A percentile compares a stretch with the other conserved stretches of the same genome.
These are phyloP conservation scores for Phortica magna DNA, from an alignment of 2,888 invertebrate species.

Conservation along the genomic window DNA sequence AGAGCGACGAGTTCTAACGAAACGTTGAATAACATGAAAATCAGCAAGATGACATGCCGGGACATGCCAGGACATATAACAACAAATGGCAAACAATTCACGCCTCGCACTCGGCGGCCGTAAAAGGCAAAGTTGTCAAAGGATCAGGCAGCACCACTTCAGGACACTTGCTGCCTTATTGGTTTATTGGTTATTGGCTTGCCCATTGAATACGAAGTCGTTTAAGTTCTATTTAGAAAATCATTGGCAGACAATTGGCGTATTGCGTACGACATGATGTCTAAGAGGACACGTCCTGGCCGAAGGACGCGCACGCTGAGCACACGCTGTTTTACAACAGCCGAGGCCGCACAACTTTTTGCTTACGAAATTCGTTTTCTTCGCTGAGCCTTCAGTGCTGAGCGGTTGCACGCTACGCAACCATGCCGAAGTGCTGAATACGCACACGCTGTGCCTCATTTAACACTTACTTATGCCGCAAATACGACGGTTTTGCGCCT, in stretches of 20 bases:
- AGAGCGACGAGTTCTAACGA: neutral
- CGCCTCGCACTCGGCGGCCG: neutral
- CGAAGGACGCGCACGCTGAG: neutral
- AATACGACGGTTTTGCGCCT: conserved; percentile 10
- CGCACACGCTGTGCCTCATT: conserved; percentile 66
- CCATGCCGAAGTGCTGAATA: conserved; percentile 55
- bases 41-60: neutral
- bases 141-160: neutral
- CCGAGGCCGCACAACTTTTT: conserved; percentile 34
- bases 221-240: neutral
- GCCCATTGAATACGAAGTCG: neutral
- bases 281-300: neutral
- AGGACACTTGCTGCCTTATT: neutral
- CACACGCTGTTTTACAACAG: conserved; percentile 22
- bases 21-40: neutral
- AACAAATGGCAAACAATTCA: neutral
- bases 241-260: neutral
- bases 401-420: conserved; percentile 63
- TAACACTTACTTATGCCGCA: conserved; percentile 61
- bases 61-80: neutral
- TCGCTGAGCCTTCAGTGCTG: conserved; percentile 4
- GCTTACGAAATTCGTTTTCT: conserved; percentile 13
- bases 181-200: neutral
- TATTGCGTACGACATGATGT: neutral
- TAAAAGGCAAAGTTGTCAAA: neutral